Evolutionary conservation across 2,113 vertebrate species (phyloP).

Genomic region (Semnornis frantzii): DNA sequence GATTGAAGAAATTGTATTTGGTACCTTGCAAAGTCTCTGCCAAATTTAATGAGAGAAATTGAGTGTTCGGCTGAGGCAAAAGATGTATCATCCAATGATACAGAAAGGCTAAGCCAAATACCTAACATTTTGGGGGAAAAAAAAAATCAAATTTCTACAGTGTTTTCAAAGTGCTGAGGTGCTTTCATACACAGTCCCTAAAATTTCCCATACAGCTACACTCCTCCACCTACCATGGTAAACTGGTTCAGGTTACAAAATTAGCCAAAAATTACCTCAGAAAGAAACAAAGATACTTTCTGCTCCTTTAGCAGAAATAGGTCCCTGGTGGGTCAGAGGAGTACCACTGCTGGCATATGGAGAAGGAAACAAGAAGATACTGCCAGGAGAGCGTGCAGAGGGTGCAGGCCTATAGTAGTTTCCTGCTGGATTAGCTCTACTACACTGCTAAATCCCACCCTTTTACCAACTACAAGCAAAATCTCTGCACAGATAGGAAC

Average conservation of each 20-base stretch:
- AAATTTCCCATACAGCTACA: neutral
- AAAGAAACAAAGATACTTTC: neutral
- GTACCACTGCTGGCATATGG: neutral
- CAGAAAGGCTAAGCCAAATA: neutral
- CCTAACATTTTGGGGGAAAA: neutral
- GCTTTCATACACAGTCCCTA: neutral
- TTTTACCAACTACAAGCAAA: neutral
- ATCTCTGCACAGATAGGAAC: neutral
- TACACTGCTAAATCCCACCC: neutral
- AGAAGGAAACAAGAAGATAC: neutral
- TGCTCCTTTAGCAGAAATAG: neutral
- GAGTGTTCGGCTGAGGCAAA: neutral
- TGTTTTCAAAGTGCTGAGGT: neutral
- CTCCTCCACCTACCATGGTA: fast-evolving
- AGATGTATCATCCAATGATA: neutral
- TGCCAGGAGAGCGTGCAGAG: neutral
- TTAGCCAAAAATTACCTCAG: neutral
- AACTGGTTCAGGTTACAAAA: neutral
- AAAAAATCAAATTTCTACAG: fast-evolving
- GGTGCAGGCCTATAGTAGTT: neutral
- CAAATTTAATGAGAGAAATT: neutral
- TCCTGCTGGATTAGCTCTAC: neutral
- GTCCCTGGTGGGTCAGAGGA: neutral
- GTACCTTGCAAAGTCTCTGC: neutral
- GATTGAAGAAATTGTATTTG: neutral